Base-by-base conservation (phyloP, 2,797 vertebrate species). In the Pteronotus mesoamericanus region DNA sequence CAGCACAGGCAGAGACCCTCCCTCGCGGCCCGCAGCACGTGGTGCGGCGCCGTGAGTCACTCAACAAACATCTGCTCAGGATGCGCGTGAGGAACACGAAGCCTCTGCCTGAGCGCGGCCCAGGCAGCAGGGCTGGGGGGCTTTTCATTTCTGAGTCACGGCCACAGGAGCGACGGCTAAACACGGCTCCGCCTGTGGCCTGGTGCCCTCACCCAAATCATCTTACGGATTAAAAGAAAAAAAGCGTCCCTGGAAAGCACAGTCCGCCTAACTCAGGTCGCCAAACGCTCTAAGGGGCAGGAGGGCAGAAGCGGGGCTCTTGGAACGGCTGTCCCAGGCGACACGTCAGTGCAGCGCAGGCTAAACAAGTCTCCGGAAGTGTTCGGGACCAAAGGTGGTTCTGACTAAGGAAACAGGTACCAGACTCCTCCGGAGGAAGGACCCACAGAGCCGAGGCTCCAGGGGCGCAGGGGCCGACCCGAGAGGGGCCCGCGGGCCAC, bases 181-280 rank as follows among this genome's bases (percentile, higher is more conserved):
- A 53, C 1, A 57, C 6, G 24, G 29, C 44, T 57, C 68, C 48
- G 51, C 34, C 59, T 48, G 42, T 44, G 82, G 74, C 86, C 72
- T 79, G 80, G 85, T 66, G 66, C 46, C 8, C 87, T 90, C 69
- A 51, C 44, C 80, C 57, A 42, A 72, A 93, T 10, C 80, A 87
- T 22, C 57, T 72, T 21, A 57, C 24, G 24, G 86, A 42, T 57
- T 29, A 80, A 34, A 66, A 84, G n/a, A 80, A 57, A 29, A 4
- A 39, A 77, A 51, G 39, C 66, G 2, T 26, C 24, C 53, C 51
- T 71, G n/a, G 10, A 44, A 80, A 44, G 51, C 46, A 37, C 1
- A 39, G 16, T 32, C 66, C 42, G 26, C 91, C 46, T 57, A 42
- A 71, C 10, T 57, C 91, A 21, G 9, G 32, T 29, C 74, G 34